Evolutionary conservation across 2,113 vertebrate species (phyloP), one percentile per base, ranked within the genome.

Genomic region (Climacteris rufus): DNA sequence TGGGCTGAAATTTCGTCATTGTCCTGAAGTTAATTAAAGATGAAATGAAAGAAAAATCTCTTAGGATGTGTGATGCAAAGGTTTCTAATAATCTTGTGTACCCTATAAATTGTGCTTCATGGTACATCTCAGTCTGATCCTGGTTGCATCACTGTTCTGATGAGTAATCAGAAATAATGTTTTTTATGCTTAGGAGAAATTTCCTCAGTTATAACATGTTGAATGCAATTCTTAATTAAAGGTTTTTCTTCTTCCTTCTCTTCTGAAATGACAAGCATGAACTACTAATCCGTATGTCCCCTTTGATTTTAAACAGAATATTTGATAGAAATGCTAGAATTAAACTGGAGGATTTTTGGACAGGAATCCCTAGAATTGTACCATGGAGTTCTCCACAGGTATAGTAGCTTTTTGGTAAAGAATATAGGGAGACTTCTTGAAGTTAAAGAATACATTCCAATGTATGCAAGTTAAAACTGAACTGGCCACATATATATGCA

Each of bases 1-100:
- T 87, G 57, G 14, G 24, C 72, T 86, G 82, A 95, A 94, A 50
- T 80, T 94, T 64, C 60, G 37, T 40, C 70, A 93, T 91, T 96
- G 45, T 57, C 39, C 84, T 96, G 83, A 96, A 94, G 60, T 91
- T 94, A 85, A 70, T 95, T 93, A 91, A 97, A 80, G 93, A 85
- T 53, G 3, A 78, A 84, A 91, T 15, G 16, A 92, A 82, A 71
- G 5, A 22, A 71, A 64, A 85, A 66, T 4, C 11, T 89, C 42
- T 94, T 66, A 72, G 65, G 10, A 44, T 52, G 42, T 49, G 42
- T 84, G 56, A 83, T 53, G 70, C n/a, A 40, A 23, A 56, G 11
- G 27, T 80, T 83, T 74, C 24, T 57, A 25, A 79, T 63, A 74
- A 69, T n/a, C 30, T 30, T 64, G 11, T 88, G 74, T 78, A 50